A percentile compares a stretch with the other conserved stretches of the same genome.
phyloP scores from a whole-genome alignment of 1,140 invertebrate species.

The Bombus polaris region DNA sequence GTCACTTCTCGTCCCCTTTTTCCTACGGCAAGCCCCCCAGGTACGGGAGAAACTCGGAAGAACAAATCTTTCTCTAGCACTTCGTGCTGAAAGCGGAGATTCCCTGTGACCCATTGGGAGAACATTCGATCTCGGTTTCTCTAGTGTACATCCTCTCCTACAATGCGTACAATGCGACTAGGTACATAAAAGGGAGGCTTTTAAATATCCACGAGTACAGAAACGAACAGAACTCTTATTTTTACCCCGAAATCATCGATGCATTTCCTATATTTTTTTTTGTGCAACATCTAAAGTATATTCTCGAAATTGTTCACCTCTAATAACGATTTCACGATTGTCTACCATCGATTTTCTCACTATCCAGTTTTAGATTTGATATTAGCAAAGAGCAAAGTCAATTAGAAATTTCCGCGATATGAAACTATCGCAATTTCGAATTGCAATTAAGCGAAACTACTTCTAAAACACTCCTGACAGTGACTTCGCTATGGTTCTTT shows the following conservation, averaged over 20 bases:
- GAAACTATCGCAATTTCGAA: background rate
- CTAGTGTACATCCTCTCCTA: background rate
- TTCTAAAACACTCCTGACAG: no score
- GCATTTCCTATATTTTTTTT: background rate
- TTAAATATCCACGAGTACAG: slow-evolving; percentile 39
- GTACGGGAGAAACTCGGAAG: background rate
- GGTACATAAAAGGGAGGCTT: slow-evolving; percentile 33
- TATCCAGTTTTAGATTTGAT: background rate
- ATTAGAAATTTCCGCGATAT: no score
- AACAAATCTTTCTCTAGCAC: slow-evolving; percentile 39
- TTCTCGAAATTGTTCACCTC: background rate
- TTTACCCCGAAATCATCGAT: background rate
- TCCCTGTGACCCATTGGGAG: slow-evolving; percentile 56
- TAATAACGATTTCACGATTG: background rate
- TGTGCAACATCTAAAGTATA: background rate
- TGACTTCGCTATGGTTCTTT: no score
- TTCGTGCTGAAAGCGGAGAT: slow-evolving; percentile 28
- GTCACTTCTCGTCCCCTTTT: slow-evolving; percentile 20
- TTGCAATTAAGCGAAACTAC: background rate
- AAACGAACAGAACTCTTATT: background rate
- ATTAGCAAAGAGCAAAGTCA: no score
- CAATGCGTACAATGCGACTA: slow-evolving; percentile 9
- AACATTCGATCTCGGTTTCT: slow-evolving; percentile 51
- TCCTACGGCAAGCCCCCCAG: background rate
- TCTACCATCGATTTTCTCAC: background rate